These are phyloP conservation scores for Cheilosia grossa DNA, from an alignment of 2,888 invertebrate species.

Conservation along the genomic window DNA sequence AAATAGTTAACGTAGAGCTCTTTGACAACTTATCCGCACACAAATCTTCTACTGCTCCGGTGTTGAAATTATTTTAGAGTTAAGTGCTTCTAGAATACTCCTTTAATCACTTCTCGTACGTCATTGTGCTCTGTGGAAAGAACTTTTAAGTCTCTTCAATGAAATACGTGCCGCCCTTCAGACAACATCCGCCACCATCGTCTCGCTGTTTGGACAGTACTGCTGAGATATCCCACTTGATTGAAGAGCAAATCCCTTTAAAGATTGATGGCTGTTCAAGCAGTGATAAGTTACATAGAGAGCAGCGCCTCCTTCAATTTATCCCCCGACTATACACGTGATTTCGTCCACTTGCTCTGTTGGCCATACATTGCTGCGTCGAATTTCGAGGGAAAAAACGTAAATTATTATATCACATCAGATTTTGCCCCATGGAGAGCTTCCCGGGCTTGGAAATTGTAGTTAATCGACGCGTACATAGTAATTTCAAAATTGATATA, in stretches of 20 bases:
- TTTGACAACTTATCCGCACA: not conserved
- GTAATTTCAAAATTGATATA: conserved; percentile 49
- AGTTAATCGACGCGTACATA: conserved; percentile 30
- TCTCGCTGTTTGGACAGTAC: conserved; percentile 2
- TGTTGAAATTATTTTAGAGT: conserved; percentile 17
- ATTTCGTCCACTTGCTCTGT: not conserved
- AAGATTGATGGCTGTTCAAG: conserved; percentile 64
- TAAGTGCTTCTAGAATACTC: conserved; percentile 8
- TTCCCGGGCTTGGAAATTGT: not conserved
- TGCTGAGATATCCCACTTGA: conserved; percentile 41
- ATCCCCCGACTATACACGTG: conserved; percentile 16
- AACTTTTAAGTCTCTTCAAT: conserved; percentile 49
- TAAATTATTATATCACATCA: conserved; percentile 4
- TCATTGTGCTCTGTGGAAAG: conserved; percentile 45
- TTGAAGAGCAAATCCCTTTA: conserved; percentile 60
- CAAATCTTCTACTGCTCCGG: not conserved
- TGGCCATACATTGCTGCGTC: conserved; percentile 2
- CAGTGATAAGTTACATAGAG: conserved; percentile 49
- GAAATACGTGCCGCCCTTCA: conserved; percentile 37
- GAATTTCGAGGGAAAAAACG: not conserved
- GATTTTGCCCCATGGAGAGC: not conserved
- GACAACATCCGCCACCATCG: not conserved
- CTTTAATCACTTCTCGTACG: conserved; percentile 41
- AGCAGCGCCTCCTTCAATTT: conserved; percentile 20
- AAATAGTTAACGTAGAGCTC: not conserved